These are phyloP conservation scores for Anseranas semipalmata DNA, from an alignment of 2,113 vertebrate genomes.

Conservation along the genomic window DNA sequence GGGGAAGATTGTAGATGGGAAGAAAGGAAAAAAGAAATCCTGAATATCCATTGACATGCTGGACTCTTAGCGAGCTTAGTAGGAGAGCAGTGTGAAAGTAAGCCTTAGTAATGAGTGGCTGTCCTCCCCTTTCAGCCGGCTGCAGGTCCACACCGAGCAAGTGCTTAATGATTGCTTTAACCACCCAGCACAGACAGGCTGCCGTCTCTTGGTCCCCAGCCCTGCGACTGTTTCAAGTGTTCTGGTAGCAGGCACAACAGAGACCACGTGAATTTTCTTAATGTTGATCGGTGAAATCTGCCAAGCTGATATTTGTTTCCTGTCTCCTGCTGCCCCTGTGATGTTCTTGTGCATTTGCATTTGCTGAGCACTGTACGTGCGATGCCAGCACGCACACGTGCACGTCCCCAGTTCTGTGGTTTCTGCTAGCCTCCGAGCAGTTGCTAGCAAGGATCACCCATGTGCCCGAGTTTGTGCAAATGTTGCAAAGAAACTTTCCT, in stretches of 20 bases:
- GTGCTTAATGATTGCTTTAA: neutral
- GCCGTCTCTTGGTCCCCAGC: neutral
- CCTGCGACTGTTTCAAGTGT: accelerated
- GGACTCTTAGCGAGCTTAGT: neutral
- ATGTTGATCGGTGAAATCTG: neutral
- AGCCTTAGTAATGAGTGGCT: neutral
- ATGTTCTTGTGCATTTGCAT: accelerated
- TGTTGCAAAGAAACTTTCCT: accelerated
- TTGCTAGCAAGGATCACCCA: accelerated
- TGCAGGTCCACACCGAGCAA: neutral
- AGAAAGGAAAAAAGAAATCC: neutral
- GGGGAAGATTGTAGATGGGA: neutral
- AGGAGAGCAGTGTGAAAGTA: neutral
- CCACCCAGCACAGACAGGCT: neutral
- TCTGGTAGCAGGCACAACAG: neutral
- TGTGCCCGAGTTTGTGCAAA: neutral
- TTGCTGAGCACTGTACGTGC: accelerated
- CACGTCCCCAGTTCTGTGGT: accelerated
- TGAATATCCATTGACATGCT: neutral
- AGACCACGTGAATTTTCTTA: neutral
- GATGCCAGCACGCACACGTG: accelerated
- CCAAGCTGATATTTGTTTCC: neutral
- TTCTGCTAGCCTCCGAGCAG: neutral
- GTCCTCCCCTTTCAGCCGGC: neutral
- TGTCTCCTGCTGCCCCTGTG: accelerated